Conservation (phyloP, 2,113 vertebrate species). For the Euleptes europaea region DNA sequence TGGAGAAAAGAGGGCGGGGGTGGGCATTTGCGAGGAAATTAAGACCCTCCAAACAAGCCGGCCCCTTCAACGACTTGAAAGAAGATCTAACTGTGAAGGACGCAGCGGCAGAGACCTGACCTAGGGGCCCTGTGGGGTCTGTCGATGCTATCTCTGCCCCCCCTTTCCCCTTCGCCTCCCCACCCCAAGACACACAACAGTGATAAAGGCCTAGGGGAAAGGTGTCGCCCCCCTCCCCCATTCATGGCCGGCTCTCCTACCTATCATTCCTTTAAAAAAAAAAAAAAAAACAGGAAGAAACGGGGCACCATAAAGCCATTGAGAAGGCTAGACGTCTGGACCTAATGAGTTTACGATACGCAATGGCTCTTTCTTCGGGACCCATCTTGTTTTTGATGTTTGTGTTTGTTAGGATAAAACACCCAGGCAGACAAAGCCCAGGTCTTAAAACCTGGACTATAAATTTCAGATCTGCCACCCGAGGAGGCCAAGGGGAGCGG, state of each 20-base stretch:
- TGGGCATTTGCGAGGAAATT: slow-evolving; percentile 65
- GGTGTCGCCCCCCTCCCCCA: slow-evolving; percentile 82
- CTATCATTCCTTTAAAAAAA: slow-evolving; percentile 89
- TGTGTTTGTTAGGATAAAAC: slow-evolving; percentile 85
- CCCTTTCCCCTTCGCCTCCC: not conserved
- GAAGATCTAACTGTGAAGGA: slow-evolving; percentile 48
- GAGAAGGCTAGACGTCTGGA: slow-evolving; percentile 98
- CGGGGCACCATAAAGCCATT: slow-evolving; percentile 94
- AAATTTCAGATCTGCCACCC: slow-evolving; percentile 72
- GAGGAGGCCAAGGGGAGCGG: slow-evolving; percentile 42
- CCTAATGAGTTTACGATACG: slow-evolving; percentile 96
- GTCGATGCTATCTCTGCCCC: not conserved
- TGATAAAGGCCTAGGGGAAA: slow-evolving; percentile 70
- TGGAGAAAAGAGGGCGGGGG: slow-evolving; percentile 53
- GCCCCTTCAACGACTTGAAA: slow-evolving; percentile 41
- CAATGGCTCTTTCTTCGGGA: slow-evolving; percentile 92
- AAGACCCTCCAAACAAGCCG: slow-evolving; percentile 65
- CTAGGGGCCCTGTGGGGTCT: slow-evolving; percentile 33
- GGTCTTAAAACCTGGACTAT: slow-evolving; percentile 80
- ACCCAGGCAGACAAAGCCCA: slow-evolving; percentile 83
- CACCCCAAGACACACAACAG: slow-evolving; percentile 57
- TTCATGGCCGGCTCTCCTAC: slow-evolving; percentile 84
- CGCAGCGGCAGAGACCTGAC: slow-evolving; percentile 35
- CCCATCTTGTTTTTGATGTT: slow-evolving; percentile 87
- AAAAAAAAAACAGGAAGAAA: slow-evolving; percentile 96